A percentile compares a stretch with the other conserved stretches of the same genome.
phyloP scores from a whole-genome alignment of 2,797 vertebrate species.

The Antennarius maculatus region DNA sequence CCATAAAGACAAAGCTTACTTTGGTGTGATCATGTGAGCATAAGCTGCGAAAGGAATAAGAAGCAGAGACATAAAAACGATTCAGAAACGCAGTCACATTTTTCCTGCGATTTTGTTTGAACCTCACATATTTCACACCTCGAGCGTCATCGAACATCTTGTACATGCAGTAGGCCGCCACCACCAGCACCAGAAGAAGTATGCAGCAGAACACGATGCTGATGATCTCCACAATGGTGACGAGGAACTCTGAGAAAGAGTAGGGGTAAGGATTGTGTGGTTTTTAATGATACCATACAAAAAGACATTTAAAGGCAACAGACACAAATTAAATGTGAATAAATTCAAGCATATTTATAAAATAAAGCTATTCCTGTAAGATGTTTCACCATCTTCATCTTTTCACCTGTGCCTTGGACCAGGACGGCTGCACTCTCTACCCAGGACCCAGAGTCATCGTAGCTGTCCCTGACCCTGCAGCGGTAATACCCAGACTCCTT shows the following conservation, averaged over 20 bases:
- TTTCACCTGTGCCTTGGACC: conserved; percentile 70
- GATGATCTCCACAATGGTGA: conserved; percentile 54
- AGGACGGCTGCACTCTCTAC: conserved; percentile 68
- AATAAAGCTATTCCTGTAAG: background rate
- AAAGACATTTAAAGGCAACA: background rate
- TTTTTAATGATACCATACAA: conserved; percentile 8
- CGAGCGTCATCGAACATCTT: conserved; percentile 31
- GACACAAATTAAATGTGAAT: background rate
- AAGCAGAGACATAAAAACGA: background rate
- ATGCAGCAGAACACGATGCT: conserved; percentile 72
- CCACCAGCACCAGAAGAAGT: conserved; percentile 59
- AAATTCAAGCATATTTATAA: background rate
- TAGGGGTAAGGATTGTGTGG: background rate
- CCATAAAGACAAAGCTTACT: conserved; percentile 50
- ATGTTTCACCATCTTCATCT: background rate
- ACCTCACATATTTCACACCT: conserved; percentile 51
- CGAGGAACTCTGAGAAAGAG: conserved; percentile 42
- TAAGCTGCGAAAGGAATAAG: conserved; percentile 33
- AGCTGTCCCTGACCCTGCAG: conserved; percentile 79
- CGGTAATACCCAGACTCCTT: conserved; percentile 73
- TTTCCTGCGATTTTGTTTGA: conserved; percentile 3
- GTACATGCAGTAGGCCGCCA: conserved; percentile 46
- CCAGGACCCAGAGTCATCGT: conserved; percentile 71
- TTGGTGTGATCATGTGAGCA: background rate
- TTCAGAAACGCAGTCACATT: background rate